Percentiles rank a stretch among this genome's conserved stretches.
Evolutionary conservation across 1,140 invertebrate species (phyloP).

Genomic region (Drosophila seguyi): DNA sequence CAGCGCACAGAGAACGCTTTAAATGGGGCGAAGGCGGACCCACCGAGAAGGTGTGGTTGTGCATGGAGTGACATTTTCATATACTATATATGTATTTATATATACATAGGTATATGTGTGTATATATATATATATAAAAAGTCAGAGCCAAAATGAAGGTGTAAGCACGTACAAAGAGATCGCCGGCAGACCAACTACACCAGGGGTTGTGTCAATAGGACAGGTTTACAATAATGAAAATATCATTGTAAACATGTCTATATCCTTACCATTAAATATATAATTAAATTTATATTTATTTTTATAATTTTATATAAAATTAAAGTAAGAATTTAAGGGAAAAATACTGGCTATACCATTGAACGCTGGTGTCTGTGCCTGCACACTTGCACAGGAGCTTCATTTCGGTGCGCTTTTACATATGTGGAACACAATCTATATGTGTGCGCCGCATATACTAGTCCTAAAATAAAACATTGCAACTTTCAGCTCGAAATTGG

Average conservation of each 20-base stretch:
- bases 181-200: conserved; percentile 11
- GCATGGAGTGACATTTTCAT: conserved; percentile 67
- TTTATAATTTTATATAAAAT: background rate
- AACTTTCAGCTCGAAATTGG: conserved; percentile 62
- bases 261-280: no score
- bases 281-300: no score
- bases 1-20: conserved; percentile 45
- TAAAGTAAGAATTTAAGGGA: background rate
- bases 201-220: conserved; percentile 3
- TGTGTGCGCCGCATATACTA: conserved; percentile 35
- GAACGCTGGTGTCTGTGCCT: conserved; percentile 7
- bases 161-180: conserved; percentile 65
- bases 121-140: conserved; percentile 1
- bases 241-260: no score
- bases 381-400: conserved; percentile 15
- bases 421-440: conserved; percentile 36
- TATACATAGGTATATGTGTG: conserved; percentile 1
- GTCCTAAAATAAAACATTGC: conserved; percentile 76
- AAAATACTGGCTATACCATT: background rate
- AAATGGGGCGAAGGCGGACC: conserved; percentile 23
- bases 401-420: conserved; percentile 35
- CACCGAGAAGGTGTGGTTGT: conserved; percentile 9
- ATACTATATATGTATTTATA: conserved; percentile 25
- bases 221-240: background rate
- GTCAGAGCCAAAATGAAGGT: conserved; percentile 63